A percentile compares a stretch with the other conserved stretches of the same genome.
Evolutionary conservation across 2,888 invertebrate genomes (phyloP).

Genomic region (Plutella xylostella): DNA sequence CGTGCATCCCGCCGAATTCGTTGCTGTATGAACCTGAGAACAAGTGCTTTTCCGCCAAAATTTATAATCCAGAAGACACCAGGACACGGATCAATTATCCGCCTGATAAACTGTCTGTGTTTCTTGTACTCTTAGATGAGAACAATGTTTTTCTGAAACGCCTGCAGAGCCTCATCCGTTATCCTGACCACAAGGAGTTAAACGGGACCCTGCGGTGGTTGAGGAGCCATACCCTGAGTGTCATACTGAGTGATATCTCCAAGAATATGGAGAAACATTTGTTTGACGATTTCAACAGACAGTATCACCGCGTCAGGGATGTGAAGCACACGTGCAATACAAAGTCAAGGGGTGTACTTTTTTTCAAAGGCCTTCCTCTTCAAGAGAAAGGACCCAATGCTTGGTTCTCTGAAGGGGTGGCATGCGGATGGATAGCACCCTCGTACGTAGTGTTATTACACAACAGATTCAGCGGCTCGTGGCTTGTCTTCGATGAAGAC

Average conservation of each 20-base stretch:
- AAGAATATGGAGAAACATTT: constrained; percentile 5
- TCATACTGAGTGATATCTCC: constrained; percentile 4
- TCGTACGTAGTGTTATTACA: constrained; percentile 25
- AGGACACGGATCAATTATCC: background rate
- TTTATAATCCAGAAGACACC: background rate
- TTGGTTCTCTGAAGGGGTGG: constrained; percentile 23
- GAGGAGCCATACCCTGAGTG: constrained; percentile 10
- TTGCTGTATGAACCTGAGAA: constrained; percentile 1
- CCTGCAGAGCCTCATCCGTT: background rate
- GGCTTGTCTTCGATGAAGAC: constrained; percentile 17
- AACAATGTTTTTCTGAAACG: background rate
- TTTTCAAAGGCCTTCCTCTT: background rate
- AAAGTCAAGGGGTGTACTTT: background rate
- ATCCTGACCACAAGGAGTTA: background rate
- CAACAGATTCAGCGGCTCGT: constrained; percentile 19
- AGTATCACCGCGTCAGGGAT: background rate
- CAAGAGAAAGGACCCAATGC: constrained; percentile 3
- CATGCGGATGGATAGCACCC: constrained; percentile 20
- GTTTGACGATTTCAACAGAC: background rate
- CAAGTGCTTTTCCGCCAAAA: constrained; percentile 2
- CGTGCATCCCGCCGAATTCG: constrained; percentile 9
- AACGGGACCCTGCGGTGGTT: constrained; percentile 11
- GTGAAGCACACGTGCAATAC: background rate
- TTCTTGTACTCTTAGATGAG: background rate
- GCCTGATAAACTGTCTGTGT: background rate